phyloP scores from a whole-genome alignment of 2,888 invertebrate species.

The Phlogophora meticulosa region DNA sequence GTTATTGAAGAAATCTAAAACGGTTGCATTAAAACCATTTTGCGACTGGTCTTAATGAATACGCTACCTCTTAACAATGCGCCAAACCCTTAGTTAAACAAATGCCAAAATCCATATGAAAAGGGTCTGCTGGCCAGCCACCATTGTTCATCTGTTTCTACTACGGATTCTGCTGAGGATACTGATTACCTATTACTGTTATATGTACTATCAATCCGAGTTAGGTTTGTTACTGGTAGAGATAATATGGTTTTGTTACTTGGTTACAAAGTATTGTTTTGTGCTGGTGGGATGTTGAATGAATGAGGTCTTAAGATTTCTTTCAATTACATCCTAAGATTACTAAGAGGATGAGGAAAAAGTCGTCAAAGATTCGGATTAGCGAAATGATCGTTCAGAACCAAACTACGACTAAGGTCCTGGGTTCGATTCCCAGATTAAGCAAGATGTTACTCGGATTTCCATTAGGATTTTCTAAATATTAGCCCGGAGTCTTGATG shows the following conservation, averaged over 20 bases:
- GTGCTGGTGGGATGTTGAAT: background rate
- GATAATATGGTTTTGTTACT: conserved; percentile 8
- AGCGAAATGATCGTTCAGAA: background rate
- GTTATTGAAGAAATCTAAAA: too few relatives aligned
- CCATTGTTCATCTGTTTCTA: conserved; percentile 47
- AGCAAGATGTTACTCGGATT: too few relatives aligned
- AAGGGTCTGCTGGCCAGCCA: conserved; percentile 11
- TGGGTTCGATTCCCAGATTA: too few relatives aligned
- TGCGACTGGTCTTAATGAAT: background rate
- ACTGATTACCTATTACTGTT: conserved; percentile 15
- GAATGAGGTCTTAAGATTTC: background rate
- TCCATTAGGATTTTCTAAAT: too few relatives aligned
- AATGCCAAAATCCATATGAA: conserved; percentile 26
- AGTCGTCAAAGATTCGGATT: too few relatives aligned
- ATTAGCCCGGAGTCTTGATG: too few relatives aligned
- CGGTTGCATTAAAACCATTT: too few relatives aligned
- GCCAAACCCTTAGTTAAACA: conserved; percentile 26
- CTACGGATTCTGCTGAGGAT: background rate
- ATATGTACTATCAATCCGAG: conserved; percentile 21
- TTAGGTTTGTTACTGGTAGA: conserved; percentile 28
- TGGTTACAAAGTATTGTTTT: conserved; percentile 13
- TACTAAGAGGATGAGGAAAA: background rate
- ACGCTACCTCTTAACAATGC: conserved; percentile 9
- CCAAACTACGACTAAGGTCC: too few relatives aligned
- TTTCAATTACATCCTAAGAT: too few relatives aligned